phyloP scores from a whole-genome alignment of 2,113 vertebrate species.

The Tenebrosternarchus preto region DNA sequence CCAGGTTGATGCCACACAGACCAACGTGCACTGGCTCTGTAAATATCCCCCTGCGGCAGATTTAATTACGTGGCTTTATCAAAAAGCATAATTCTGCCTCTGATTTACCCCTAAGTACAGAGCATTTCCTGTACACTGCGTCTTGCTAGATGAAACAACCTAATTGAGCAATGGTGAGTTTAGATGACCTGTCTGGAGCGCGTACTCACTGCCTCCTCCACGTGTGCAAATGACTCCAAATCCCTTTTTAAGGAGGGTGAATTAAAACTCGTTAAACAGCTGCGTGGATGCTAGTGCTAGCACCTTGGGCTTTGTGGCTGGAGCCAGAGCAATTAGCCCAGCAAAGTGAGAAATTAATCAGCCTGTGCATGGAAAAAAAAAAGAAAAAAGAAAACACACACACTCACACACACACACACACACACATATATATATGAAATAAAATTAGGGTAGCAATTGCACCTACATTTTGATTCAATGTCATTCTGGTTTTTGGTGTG shows the following conservation, averaged over 20 bases:
- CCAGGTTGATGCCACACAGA: constrained; percentile 15
- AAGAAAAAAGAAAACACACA: constrained; percentile 35
- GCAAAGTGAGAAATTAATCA: constrained; percentile 44
- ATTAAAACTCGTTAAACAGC: constrained; percentile 60
- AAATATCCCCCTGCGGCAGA: constrained; percentile 9
- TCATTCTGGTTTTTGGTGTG: constrained; percentile 62
- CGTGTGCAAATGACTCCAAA: constrained; percentile 65
- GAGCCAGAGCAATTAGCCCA: constrained; percentile 74
- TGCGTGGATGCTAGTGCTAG: constrained; percentile 62
- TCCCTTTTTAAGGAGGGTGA: constrained; percentile 40
- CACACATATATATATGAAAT: constrained; percentile 22
- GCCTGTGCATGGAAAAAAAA: too few relatives aligned
- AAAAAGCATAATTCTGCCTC: background rate
- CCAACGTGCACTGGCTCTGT: constrained; percentile 17
- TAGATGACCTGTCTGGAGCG: constrained; percentile 70
- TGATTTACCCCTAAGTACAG: too few relatives aligned
- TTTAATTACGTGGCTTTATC: constrained; percentile 23
- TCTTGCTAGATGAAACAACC: constrained; percentile 69
- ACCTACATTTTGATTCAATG: constrained; percentile 73
- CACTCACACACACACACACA: background rate
- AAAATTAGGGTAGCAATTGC: constrained; percentile 75
- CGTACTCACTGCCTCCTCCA: constrained; percentile 58
- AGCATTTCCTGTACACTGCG: background rate
- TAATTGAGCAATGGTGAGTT: constrained; percentile 72
- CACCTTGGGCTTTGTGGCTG: constrained; percentile 71